Percentiles rank a stretch among this genome's conserved stretches.
Evolutionary conservation across 2,888 invertebrate genomes (phyloP).

Genomic region (Dexiosoma caninum): DNA sequence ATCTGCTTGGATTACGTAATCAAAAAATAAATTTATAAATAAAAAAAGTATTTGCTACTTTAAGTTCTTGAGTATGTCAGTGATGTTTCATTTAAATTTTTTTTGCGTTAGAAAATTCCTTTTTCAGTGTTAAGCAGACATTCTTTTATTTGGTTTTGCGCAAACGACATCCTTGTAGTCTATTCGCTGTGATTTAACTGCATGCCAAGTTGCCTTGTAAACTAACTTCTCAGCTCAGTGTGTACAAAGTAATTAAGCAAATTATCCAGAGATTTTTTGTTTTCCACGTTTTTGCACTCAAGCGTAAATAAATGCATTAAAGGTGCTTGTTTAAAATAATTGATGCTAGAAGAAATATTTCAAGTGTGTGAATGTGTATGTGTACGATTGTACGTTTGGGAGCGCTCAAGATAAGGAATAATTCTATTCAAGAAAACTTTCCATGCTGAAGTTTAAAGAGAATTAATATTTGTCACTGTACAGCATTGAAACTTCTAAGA

Average conservation of each 20-base stretch:
- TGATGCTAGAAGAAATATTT: neutral
- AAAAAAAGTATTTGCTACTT: too few relatives aligned
- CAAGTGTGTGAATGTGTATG: neutral
- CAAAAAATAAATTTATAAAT: too few relatives aligned
- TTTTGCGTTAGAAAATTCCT: too few relatives aligned
- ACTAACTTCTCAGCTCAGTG: neutral
- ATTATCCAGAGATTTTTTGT: constrained; percentile 18
- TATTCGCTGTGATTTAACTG: neutral
- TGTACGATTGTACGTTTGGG: too few relatives aligned
- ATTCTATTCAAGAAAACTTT: neutral
- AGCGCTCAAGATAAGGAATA: neutral
- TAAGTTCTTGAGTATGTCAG: too few relatives aligned
- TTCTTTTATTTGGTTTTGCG: neutral
- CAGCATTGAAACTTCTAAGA: too few relatives aligned
- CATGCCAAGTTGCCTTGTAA: neutral
- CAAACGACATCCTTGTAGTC: neutral
- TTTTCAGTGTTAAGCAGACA: too few relatives aligned
- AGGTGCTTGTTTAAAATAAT: neutral
- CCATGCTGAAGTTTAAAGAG: too few relatives aligned
- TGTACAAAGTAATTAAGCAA: constrained; percentile 31
- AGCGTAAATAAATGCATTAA: neutral
- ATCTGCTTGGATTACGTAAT: too few relatives aligned
- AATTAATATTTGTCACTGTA: too few relatives aligned
- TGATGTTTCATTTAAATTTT: too few relatives aligned
- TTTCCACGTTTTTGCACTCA: constrained; percentile 17